Evolutionary conservation across 2,113 vertebrate species (phyloP).

Genomic region (Saccopteryx leptura): DNA sequence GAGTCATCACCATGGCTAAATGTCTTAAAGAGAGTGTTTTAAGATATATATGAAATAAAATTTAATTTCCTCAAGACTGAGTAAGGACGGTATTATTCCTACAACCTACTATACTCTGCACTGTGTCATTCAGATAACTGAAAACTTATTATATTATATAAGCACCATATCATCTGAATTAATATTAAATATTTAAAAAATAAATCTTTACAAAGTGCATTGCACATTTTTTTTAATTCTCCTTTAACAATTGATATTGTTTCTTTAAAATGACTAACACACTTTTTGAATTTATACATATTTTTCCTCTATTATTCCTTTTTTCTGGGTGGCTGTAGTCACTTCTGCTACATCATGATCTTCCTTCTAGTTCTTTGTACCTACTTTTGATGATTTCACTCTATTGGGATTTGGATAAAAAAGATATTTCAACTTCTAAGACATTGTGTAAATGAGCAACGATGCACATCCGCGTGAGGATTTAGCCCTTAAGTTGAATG

Average conservation of each 20-base stretch:
- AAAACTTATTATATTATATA: not conserved
- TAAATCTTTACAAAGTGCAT: not conserved
- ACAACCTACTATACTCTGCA: not conserved
- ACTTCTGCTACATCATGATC: not conserved
- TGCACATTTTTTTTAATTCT: slow-evolving; percentile 1
- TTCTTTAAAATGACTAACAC: not conserved
- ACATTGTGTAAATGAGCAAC: not conserved
- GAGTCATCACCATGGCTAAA: not conserved
- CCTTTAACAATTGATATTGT: not conserved
- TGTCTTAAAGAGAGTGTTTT: not conserved
- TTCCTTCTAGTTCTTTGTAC: not conserved
- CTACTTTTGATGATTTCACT: not conserved
- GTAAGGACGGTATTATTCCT: not conserved
- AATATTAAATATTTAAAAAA: slow-evolving; percentile 20
- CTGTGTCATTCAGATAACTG: not conserved
- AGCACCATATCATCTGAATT: not conserved
- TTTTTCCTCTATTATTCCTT: not conserved
- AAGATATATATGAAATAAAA: not conserved
- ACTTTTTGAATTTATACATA: not conserved
- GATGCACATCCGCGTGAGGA: not conserved
- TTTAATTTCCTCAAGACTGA: not conserved
- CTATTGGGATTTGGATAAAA: not conserved
- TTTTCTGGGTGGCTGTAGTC: not conserved
- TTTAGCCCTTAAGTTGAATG: not conserved
- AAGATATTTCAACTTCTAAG: not conserved